Percentiles rank a stretch among this genome's conserved stretches.
Conservation (phyloP, 1,140 invertebrate species). For the Harlomillsia oculata region DNA sequence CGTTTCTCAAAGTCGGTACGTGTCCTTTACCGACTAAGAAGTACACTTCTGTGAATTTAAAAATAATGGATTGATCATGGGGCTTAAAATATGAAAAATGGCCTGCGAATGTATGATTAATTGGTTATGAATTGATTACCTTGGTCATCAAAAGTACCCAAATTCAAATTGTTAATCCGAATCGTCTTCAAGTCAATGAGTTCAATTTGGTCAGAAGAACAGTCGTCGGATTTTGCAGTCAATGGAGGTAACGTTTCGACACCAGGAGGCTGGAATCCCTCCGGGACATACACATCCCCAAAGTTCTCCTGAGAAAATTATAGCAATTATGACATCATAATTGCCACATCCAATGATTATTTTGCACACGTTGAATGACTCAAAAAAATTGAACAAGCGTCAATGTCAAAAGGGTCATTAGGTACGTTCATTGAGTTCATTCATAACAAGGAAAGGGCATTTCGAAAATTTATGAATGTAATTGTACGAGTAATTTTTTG, state of each 20-base stretch:
- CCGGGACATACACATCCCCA: conserved; percentile 80
- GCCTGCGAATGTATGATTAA: no score
- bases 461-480: no score
- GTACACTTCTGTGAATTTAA: conserved; percentile 51
- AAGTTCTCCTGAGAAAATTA: conserved; percentile 58
- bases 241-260: conserved; percentile 61
- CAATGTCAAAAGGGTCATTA: no score
- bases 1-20: conserved; percentile 48
- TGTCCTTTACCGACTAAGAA: conserved; percentile 82
- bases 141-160: conserved; percentile 18
- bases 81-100: conserved; percentile 1
- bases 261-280: conserved; percentile 79
- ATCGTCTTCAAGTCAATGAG: conserved; percentile 62
- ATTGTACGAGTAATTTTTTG: no score
- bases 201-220: conserved; percentile 60
- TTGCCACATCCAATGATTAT: not conserved
- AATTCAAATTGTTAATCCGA: conserved; percentile 5
- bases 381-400: no score
- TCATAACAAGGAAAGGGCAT: no score
- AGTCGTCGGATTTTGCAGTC: conserved; percentile 54
- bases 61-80: conserved; percentile 12
- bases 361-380: not conserved
- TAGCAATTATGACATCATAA: not conserved
- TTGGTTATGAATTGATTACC: conserved; percentile 10
- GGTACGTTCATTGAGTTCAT: no score